Base-by-base conservation (phyloP, 2,113 vertebrate genomes). In the Pteropus alecto region DNA sequence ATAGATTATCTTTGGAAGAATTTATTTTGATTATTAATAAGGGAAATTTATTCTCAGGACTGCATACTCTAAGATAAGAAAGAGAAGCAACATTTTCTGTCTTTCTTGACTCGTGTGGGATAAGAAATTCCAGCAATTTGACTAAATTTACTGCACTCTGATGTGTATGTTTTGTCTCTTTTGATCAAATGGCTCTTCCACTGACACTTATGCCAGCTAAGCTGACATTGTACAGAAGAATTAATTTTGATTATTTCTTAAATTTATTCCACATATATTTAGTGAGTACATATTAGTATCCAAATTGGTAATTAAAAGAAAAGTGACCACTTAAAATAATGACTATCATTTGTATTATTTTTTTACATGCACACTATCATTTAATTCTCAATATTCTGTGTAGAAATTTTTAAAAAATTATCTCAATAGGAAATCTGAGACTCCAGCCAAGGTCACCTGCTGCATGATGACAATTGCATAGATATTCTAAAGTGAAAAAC, bases 401-500 rank as follows among this genome's bases (percentile, higher is more conserved):
- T 58, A 73, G 56, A 71, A 60, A 35, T 65, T 41, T 67, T 56
- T 11, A 14, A 2, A 18, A 61, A 65, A 48, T 48, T 11, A 51
- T 76, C 54, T 58, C 51, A 56, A 22, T 1, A 61, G 87, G 11
- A 86, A 83, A 79, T 24, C 2, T 35, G 54, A 93, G 46, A 71
- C 22, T 65, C 60, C 18, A 68, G 33, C 60, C 77, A 63, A 94
- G 60, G 67, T 86, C 33, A 76, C 73, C 83, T 95, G 71, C 61
- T 79, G 18, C 7, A 3, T 14, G 10, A 54, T 51, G 60, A 68
- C 70, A 63, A 70, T 41, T 88, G 26, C 82, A 89, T 95, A 96
- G 96, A 94, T 93, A 93, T 95, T 95, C 78, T 94, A 38, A 97
- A 94, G 74, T 90, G 74, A 78, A 92, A 90, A 92, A 90, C 51